A percentile compares a stretch with the other conserved stretches of the same genome.
Conservation (phyloP, 1,140 invertebrate genomes). For the Cotesia glomerata region DNA sequence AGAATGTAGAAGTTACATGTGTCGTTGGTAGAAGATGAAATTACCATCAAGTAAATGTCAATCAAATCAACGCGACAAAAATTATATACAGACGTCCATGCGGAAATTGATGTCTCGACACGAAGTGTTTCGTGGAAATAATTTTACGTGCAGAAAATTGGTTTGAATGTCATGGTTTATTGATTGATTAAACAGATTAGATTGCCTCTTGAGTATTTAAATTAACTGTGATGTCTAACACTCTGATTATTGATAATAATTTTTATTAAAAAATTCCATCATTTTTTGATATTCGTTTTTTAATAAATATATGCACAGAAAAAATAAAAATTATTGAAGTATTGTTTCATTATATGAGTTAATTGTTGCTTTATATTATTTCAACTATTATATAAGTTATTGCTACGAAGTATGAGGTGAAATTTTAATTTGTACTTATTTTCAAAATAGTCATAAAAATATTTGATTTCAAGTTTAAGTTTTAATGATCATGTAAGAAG, state of each 20-base stretch:
- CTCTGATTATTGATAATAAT: background rate
- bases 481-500: too few species aligned
- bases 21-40: slow-evolving; percentile 43
- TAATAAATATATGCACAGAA: too few species aligned
- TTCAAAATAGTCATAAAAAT: too few species aligned
- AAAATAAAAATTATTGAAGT: too few species aligned
- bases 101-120: slow-evolving; percentile 4
- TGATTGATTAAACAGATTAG: background rate
- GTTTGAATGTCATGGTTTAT: background rate
- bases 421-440: too few species aligned
- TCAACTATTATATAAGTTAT: too few species aligned
- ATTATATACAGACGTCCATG: background rate
- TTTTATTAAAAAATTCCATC: too few species aligned
- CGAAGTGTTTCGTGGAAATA: background rate
- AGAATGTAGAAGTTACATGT: background rate
- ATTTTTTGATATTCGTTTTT: too few species aligned
- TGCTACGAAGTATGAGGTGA: too few species aligned
- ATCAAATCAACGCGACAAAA: slow-evolving; percentile 9
- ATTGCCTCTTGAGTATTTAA: background rate
- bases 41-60: slow-evolving; percentile 11
- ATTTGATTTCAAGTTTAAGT: too few species aligned
- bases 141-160: slow-evolving; percentile 2
- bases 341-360: too few species aligned
- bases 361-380: too few species aligned
- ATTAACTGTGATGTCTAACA: background rate